Percentiles rank a stretch among this genome's conserved stretches.
These are phyloP conservation scores for Seira sanloemensis DNA, from an alignment of 2,888 invertebrate species.

Conservation along the genomic window DNA sequence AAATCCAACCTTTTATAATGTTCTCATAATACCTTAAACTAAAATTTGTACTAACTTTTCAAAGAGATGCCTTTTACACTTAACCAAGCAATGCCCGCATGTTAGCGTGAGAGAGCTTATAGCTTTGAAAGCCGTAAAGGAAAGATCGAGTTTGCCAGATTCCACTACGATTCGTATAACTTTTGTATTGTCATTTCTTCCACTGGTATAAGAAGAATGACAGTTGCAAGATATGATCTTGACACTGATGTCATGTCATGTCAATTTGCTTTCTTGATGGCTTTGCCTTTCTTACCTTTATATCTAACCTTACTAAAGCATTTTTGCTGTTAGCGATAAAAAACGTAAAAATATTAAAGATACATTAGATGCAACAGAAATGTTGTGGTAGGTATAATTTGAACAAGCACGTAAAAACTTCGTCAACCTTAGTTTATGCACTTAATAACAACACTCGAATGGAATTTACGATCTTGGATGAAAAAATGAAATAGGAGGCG, in stretches of 20 bases:
- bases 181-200: too few relatives aligned
- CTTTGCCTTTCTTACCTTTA: neutral
- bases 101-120: too few relatives aligned
- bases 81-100: neutral
- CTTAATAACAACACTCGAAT: too few relatives aligned
- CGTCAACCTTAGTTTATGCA: too few relatives aligned
- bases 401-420: neutral
- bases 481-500: too few relatives aligned
- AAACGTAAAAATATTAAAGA: neutral
- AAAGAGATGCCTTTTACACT: neutral
- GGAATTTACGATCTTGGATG: too few relatives aligned
- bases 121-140: too few relatives aligned
- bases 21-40: neutral
- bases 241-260: conserved; percentile 64
- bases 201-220: conserved; percentile 51
- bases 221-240: conserved; percentile 58
- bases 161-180: conserved; percentile 46
- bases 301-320: neutral
- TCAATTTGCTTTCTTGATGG: conserved; percentile 55
- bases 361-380: neutral
- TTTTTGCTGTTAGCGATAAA: conserved; percentile 8
- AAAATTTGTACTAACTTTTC: neutral
- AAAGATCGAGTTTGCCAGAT: conserved; percentile 55
- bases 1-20: too few relatives aligned
- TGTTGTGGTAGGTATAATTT: neutral